Evolutionary conservation across 2,797 vertebrate species (phyloP).

Genomic region (Eulemur albifrons): DNA sequence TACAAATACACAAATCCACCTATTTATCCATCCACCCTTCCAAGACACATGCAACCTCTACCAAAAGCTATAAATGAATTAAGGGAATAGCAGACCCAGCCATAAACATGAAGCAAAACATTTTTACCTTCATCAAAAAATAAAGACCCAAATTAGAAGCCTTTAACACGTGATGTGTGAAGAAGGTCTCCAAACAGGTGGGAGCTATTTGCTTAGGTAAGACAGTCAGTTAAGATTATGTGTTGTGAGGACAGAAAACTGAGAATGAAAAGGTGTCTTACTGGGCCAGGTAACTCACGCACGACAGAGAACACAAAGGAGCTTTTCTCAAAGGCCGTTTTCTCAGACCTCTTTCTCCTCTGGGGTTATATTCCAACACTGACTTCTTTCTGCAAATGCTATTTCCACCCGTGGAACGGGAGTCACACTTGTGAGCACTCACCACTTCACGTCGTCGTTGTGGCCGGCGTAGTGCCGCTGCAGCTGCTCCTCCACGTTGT

Average conservation of each 20-base stretch:
- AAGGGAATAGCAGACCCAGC: neutral
- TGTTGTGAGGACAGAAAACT: rapidly evolving
- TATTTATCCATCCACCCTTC: neutral
- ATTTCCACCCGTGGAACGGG: neutral
- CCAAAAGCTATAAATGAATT: neutral
- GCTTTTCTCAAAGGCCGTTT: rapidly evolving
- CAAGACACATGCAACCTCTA: neutral
- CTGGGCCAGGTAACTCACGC: rapidly evolving
- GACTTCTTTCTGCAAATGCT: neutral
- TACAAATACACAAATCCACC: neutral
- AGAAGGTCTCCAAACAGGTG: neutral
- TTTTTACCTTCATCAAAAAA: neutral
- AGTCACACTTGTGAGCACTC: conserved; percentile 69
- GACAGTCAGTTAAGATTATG: rapidly evolving
- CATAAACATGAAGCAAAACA: neutral
- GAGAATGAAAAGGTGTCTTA: too few species aligned
- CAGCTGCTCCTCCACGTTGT: conserved; percentile 96
- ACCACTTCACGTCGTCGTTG: conserved; percentile 99
- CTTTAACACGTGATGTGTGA: neutral
- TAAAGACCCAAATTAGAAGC: neutral
- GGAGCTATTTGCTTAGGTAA: neutral
- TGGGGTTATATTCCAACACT: rapidly evolving
- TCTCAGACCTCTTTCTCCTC: neutral
- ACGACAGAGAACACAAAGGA: rapidly evolving
- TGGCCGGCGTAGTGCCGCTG: conserved; percentile 98